Percentiles rank a stretch among this genome's conserved stretches.
These are phyloP conservation scores for Arrhopalites spinosus DNA, from an alignment of 2,888 invertebrate genomes.

Conservation along the genomic window DNA sequence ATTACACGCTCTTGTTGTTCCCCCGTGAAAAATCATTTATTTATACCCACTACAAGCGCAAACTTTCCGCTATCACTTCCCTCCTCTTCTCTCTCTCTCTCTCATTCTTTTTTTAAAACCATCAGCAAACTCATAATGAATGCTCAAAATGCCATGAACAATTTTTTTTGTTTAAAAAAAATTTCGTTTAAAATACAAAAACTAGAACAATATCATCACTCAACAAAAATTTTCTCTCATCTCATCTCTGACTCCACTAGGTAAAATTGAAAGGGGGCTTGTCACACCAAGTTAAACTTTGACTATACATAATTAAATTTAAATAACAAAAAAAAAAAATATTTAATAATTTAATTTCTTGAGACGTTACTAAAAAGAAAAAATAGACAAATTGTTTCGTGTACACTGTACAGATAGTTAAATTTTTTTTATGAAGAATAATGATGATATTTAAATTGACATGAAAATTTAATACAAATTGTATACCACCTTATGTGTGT, in stretches of 20 bases:
- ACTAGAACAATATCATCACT: too few species aligned
- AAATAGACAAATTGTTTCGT: too few species aligned
- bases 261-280: too few species aligned
- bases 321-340: slow-evolving; percentile 4
- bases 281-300: too few species aligned
- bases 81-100: background rate
- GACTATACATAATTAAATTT: background rate
- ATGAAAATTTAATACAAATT: too few species aligned
- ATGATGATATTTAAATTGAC: too few species aligned
- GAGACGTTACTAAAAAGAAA: too few species aligned
- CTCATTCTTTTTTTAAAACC: background rate
- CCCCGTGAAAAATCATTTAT: background rate
- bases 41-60: background rate
- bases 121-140: background rate
- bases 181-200: too few species aligned
- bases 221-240: background rate
- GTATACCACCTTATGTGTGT: too few species aligned
- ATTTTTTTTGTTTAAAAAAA: background rate
- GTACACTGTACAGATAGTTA: too few species aligned
- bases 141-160: too few species aligned
- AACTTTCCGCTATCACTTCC: background rate
- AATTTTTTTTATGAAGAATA: too few species aligned
- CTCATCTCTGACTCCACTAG: background rate
- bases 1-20: slow-evolving; percentile 7
- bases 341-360: background rate